These are phyloP conservation scores for Paraplagusia blochii DNA, from an alignment of 2,113 vertebrate species.

Conservation along the genomic window DNA sequence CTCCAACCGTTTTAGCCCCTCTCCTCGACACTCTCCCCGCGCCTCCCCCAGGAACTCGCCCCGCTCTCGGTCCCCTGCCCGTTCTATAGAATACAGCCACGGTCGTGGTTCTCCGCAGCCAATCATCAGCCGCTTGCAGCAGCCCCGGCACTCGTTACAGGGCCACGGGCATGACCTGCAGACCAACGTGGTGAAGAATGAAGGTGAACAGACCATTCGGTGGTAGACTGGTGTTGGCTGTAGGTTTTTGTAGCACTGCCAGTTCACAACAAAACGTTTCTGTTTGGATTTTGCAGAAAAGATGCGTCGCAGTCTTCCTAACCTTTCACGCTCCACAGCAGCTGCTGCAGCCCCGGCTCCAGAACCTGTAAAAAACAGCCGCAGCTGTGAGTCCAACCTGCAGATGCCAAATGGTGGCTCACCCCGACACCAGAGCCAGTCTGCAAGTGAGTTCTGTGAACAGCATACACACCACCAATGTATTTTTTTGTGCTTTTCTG, in stretches of 20 bases:
- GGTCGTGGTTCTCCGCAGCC: slow-evolving; percentile 88
- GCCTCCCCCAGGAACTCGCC: slow-evolving; percentile 94
- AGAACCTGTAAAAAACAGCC: slow-evolving; percentile 95
- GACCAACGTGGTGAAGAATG: slow-evolving; percentile 90
- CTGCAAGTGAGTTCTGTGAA: slow-evolving; percentile 86
- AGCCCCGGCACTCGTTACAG: slow-evolving; percentile 93
- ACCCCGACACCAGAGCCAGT: slow-evolving; percentile 89
- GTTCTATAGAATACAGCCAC: slow-evolving; percentile 86
- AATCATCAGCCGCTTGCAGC: slow-evolving; percentile 92
- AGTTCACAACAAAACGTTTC: neutral
- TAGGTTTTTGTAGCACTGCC: neutral
- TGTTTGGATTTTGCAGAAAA: slow-evolving; percentile 80
- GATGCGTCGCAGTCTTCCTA: slow-evolving; percentile 96
- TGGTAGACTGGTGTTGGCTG: too few species aligned
- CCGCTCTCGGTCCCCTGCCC: slow-evolving; percentile 90
- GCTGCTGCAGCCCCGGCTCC: slow-evolving; percentile 70
- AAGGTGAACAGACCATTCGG: slow-evolving; percentile 77
- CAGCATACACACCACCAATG: neutral
- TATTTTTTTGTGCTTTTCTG: neutral
- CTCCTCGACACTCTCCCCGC: slow-evolving; percentile 90
- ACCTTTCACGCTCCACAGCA: slow-evolving; percentile 84
- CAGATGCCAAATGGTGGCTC: slow-evolving; percentile 97
- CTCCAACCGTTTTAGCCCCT: slow-evolving; percentile 89
- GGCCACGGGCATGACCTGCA: slow-evolving; percentile 89
- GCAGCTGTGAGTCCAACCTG: slow-evolving; percentile 93